Percentiles rank a stretch among this genome's conserved stretches.
These are phyloP conservation scores for Gouania willdenowi DNA, from an alignment of 2,797 vertebrate genomes.

Conservation along the genomic window DNA sequence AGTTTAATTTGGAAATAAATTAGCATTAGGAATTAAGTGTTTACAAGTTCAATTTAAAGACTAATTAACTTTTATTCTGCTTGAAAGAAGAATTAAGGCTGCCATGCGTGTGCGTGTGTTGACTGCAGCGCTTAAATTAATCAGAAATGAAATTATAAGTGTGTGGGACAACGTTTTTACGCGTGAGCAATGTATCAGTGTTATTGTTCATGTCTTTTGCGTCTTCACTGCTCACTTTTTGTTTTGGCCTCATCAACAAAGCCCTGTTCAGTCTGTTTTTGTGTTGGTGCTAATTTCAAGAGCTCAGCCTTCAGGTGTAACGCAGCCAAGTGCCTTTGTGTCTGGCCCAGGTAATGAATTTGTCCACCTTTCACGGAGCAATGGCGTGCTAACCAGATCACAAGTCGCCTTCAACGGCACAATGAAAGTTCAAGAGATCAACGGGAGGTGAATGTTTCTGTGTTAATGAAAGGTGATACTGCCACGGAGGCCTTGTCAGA, in stretches of 20 bases:
- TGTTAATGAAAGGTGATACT: slow-evolving; percentile 69
- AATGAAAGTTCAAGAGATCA: slow-evolving; percentile 66
- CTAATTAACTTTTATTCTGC: too few species aligned
- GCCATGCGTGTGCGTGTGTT: too few species aligned
- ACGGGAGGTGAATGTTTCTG: slow-evolving; percentile 65
- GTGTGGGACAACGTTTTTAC: too few species aligned
- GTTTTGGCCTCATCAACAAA: slow-evolving; percentile 18
- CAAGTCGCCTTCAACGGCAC: slow-evolving; percentile 22
- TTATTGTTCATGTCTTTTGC: too few species aligned
- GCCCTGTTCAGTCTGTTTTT: slow-evolving; percentile 1
- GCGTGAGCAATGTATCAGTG: too few species aligned
- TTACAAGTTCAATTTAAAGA: too few species aligned
- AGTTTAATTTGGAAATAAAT: too few species aligned
- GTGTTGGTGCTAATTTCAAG: slow-evolving; percentile 19
- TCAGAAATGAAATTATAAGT: too few species aligned
- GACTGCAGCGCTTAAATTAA: too few species aligned
- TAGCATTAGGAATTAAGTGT: too few species aligned
- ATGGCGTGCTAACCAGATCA: slow-evolving; percentile 52
- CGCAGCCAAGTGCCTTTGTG: slow-evolving; percentile 33
- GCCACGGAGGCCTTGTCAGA: slow-evolving; percentile 31
- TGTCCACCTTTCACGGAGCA: slow-evolving; percentile 36
- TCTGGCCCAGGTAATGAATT: slow-evolving; percentile 41
- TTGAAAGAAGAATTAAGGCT: too few species aligned
- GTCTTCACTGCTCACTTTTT: too few species aligned
- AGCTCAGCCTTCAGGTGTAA: slow-evolving; percentile 33